phyloP scores from a whole-genome alignment of 1,140 invertebrate species.

The Conopomorpha cramerella region DNA sequence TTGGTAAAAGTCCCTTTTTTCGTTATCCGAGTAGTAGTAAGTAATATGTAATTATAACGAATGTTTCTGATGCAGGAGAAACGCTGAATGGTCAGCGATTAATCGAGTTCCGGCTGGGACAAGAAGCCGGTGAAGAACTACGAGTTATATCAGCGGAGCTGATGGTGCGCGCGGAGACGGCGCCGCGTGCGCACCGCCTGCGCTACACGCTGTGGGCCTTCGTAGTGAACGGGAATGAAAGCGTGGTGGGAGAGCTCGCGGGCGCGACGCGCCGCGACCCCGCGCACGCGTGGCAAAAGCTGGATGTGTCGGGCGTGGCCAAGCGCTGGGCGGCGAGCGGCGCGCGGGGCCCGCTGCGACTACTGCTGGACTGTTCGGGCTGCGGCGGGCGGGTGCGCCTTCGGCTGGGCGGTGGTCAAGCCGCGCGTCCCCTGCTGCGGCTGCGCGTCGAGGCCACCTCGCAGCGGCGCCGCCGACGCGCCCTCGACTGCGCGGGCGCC shows the following conservation, averaged over 20 bases:
- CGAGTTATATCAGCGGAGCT: conserved; percentile 64
- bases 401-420: conserved; percentile 57
- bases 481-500: conserved; percentile 80
- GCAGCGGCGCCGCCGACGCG: conserved; percentile 73
- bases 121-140: conserved; percentile 63
- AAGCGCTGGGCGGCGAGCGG: conserved; percentile 68
- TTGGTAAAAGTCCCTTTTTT: no score
- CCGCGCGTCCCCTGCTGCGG: conserved; percentile 81
- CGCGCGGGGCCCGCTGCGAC: conserved; percentile 67
- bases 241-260: conserved; percentile 68
- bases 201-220: conserved; percentile 69
- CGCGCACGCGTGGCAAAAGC: conserved; percentile 81
- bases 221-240: conserved; percentile 62
- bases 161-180: conserved; percentile 74
- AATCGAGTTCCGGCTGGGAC: conserved; percentile 78
- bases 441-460: conserved; percentile 75
- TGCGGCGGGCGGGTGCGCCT: conserved; percentile 75
- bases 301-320: conserved; percentile 81
- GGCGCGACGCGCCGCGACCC: conserved; percentile 72
- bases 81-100: conserved; percentile 82
- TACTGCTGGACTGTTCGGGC: conserved; percentile 84
- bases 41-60: no score
- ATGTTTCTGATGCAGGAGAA: conserved; percentile 68
- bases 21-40: no score
- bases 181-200: conserved; percentile 64